Evolutionary conservation across 2,888 invertebrate genomes (phyloP), one percentile per base, ranked within the genome.

Genomic region (Melanostoma scalare): DNA sequence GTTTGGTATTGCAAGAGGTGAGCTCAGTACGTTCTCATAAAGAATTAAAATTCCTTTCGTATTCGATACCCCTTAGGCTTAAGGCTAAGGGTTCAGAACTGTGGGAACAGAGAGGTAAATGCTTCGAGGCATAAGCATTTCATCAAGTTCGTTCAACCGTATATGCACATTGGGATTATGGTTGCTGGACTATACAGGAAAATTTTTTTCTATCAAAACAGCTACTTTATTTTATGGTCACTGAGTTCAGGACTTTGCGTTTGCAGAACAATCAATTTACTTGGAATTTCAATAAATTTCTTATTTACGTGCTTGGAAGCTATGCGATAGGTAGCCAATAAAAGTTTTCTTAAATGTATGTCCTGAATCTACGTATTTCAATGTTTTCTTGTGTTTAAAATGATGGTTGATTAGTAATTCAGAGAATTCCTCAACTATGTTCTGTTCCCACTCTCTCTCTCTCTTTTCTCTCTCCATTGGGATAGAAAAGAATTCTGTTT

Each of bases 21-120:
- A 72, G 73, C 63, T 73, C 77, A 73, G 77, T 68, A 56, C 55
- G 68, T 77, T 58, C 63, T 71, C 56, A 53, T 52, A 77, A 73
- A 35, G 72, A 67, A 69, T 82, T 77, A 73, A 77, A 68, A 69
- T 60, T 53, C 33, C 56, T 20, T 60, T 33, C 35, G 6, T 31
- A 46, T 56, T 38, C 36, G 9, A 33, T n/a, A 6, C 35, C 6
- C 9, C 6, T 30, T 48, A 6, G 36, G 38, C 38, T 50, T 46
- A 61, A 48, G n/a, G 20, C 20, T 30, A n/a, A 20, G 63, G 63
- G 30, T 48, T 48, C 35, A 33, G 31, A 58, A 58, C 42, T 30
- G 10, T 20, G 4, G 4, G 6, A 52, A 52, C 20, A 20, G 20
- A 20, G 44, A 3, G 10, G 44, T 46, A 46, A 46, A 46, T 8